phyloP scores from a whole-genome alignment of 1,140 invertebrate genomes.

The Drusus annulatus region DNA sequence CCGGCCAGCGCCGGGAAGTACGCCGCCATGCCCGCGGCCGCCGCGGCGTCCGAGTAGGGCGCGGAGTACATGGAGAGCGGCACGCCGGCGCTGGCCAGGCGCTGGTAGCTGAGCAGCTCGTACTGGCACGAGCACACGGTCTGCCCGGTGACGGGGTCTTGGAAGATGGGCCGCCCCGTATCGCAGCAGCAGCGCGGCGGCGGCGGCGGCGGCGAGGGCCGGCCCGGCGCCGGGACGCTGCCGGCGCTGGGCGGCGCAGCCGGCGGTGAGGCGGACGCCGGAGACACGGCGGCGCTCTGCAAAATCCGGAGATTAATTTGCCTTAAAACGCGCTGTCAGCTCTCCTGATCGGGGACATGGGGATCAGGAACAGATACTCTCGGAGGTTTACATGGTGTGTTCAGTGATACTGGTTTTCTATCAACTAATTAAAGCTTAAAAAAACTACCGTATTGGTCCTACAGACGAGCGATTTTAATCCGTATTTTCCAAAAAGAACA shows the following conservation, averaged over 20 bases:
- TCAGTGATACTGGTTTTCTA: no score
- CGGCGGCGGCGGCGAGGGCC: conserved; percentile 70
- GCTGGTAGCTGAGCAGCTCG: conserved; percentile 85
- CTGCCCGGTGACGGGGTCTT: conserved; percentile 92
- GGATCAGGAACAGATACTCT: no score
- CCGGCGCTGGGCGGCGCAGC: conserved; percentile 61
- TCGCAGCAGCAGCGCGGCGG: conserved; percentile 89
- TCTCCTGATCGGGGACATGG: not conserved
- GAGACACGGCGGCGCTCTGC: conserved; percentile 73
- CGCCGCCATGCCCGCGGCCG: conserved; percentile 83
- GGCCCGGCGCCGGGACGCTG: conserved; percentile 68
- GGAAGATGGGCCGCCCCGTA: conserved; percentile 91
- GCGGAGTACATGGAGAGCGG: conserved; percentile 85
- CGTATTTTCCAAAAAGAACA: no score
- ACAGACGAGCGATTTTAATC: no score
- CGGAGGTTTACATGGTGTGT: no score
- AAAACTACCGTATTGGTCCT: no score
- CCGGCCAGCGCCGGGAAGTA: conserved; percentile 86
- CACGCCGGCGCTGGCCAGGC: conserved; percentile 78
- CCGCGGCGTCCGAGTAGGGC: conserved; percentile 81
- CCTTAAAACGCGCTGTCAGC: conserved; percentile 44
- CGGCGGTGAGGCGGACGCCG: conserved; percentile 74
- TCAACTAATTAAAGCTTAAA: no score
- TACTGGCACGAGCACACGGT: conserved; percentile 94
- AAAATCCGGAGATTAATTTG: conserved; percentile 55